Percentiles rank a stretch among this genome's conserved stretches.
These are phyloP conservation scores for Dendroctonus ponderosae DNA, from an alignment of 1,140 invertebrate genomes.

Conservation along the genomic window DNA sequence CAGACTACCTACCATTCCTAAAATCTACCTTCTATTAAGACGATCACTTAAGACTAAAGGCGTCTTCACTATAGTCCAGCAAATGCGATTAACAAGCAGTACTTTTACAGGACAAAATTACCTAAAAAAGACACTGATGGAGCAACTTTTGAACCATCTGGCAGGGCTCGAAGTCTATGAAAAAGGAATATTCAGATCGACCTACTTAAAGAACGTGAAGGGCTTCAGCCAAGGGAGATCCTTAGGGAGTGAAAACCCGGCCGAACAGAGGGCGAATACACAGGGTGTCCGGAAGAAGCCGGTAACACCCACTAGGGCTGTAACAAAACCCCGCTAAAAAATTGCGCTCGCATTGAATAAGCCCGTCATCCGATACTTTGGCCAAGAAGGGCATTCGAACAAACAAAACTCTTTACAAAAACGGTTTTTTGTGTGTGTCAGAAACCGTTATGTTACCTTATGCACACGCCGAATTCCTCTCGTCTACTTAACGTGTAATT, in stretches of 20 bases:
- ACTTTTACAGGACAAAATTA: no score
- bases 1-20: no score
- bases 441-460: conserved; percentile 43
- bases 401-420: conserved; percentile 28
- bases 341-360: conserved; percentile 42
- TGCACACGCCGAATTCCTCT: conserved; percentile 32
- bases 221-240: no score
- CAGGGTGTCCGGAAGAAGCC: conserved; percentile 43
- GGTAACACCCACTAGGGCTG: conserved; percentile 39
- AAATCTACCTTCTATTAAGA: no score
- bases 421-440: conserved; percentile 40
- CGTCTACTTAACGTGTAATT: conserved; percentile 38
- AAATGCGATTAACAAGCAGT: no score
- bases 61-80: no score
- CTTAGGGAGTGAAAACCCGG: conserved; percentile 1
- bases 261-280: conserved; percentile 18
- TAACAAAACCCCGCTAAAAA: conserved; percentile 43
- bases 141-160: no score
- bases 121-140: no score
- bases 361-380: conserved; percentile 42
- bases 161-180: no score
- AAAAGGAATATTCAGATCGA: no score
- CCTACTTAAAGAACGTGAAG: no score
- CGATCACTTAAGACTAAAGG: no score
- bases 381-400: conserved; percentile 36